Percentiles rank a stretch among this genome's conserved stretches.
phyloP scores from a whole-genome alignment of 2,797 vertebrate genomes.

The Dallia pectoralis region DNA sequence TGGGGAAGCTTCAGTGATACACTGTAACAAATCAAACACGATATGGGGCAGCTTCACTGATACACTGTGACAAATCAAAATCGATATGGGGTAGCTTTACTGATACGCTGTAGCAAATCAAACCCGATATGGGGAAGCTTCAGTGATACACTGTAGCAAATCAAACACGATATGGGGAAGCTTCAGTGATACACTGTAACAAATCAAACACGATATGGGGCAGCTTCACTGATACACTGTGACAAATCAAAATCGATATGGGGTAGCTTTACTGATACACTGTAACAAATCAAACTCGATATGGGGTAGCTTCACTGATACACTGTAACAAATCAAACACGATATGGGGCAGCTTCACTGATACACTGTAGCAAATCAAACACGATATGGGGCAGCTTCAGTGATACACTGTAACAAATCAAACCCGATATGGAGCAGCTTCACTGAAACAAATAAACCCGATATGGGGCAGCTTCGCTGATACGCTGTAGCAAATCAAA shows the following conservation, averaged over 20 bases:
- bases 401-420: too few species aligned
- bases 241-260: too few species aligned
- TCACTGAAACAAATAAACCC: background rate
- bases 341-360: background rate
- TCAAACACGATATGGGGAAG: too few species aligned
- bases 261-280: background rate
- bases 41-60: too few species aligned
- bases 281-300: background rate
- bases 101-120: background rate
- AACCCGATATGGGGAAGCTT: background rate
- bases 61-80: too few species aligned
- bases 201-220: background rate
- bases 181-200: background rate
- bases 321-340: too few species aligned
- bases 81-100: background rate
- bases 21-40: background rate
- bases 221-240: too few species aligned
- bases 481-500: too few species aligned
- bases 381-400: background rate
- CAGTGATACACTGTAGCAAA: too few species aligned
- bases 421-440: background rate
- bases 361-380: background rate
- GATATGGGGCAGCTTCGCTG: too few species aligned
- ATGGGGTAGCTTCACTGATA: too few species aligned
- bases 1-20: background rate